These are phyloP conservation scores for Drosophila merina DNA, from an alignment of 2,888 invertebrate species.

Conservation along the genomic window DNA sequence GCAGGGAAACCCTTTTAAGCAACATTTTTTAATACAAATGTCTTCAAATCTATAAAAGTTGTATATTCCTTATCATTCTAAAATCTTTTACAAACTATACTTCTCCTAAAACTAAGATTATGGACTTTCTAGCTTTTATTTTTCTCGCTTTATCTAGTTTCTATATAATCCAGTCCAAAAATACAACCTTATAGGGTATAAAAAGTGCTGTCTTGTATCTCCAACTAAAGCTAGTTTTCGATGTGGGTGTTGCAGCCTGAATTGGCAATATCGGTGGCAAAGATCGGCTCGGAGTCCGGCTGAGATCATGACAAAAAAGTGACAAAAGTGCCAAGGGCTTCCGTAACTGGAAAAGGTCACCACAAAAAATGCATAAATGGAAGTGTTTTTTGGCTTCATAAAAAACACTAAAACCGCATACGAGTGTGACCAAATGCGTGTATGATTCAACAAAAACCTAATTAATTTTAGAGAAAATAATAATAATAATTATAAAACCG, in stretches of 20 bases:
- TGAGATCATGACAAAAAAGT: constrained; percentile 27
- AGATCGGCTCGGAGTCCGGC: constrained; percentile 4
- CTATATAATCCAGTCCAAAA: no score
- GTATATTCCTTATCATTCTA: no score
- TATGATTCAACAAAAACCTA: not conserved
- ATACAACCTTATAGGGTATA: no score
- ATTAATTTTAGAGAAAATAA: not conserved
- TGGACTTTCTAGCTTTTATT: no score
- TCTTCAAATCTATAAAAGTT: no score
- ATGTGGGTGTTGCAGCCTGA: constrained; percentile 26
- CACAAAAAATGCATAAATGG: constrained; percentile 4
- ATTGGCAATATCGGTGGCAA: constrained; percentile 4
- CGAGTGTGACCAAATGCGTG: not conserved
- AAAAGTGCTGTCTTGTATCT: not conserved
- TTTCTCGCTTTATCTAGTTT: no score
- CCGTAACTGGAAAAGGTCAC: constrained; percentile 10
- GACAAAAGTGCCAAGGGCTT: constrained; percentile 2
- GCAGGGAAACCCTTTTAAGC: no score
- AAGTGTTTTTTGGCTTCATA: not conserved
- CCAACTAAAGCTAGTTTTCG: not conserved
- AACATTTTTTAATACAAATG: no score
- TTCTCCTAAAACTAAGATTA: no score
- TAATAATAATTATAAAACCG: not conserved
- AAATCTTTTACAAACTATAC: no score
- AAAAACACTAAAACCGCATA: not conserved